Conservation (phyloP, 2,888 invertebrate genomes). For the Lithophane leautieri region DNA sequence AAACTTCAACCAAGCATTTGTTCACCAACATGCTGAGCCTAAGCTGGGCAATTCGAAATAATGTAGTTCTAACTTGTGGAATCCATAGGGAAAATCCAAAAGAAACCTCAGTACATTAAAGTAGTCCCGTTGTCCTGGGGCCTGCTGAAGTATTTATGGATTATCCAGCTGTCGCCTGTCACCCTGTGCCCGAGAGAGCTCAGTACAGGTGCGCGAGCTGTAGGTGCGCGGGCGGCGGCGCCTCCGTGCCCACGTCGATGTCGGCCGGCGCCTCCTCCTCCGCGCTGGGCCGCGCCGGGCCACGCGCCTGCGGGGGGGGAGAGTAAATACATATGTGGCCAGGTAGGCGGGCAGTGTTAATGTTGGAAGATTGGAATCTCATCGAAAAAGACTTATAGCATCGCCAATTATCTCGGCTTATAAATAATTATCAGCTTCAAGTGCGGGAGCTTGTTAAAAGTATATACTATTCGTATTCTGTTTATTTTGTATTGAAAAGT, state of each 20-base stretch:
- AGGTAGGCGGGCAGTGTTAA: background rate
- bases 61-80: background rate
- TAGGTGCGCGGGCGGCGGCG: slow-evolving; percentile 76
- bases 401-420: background rate
- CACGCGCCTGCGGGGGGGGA: slow-evolving; percentile 78
- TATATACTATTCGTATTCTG: background rate
- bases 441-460: background rate
- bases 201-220: slow-evolving; percentile 66
- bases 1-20: background rate
- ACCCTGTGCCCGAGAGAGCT: slow-evolving; percentile 20
- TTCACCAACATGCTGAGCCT: background rate
- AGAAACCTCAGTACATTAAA: background rate
- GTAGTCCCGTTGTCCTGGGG: too few relatives aligned
- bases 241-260: slow-evolving; percentile 89
- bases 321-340: too few relatives aligned
- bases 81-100: background rate
- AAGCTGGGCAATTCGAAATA: background rate
- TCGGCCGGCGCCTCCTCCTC: slow-evolving; percentile 84
- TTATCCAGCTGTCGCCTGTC: background rate
- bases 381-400: background rate
- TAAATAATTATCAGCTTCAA: background rate
- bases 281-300: slow-evolving; percentile 68
- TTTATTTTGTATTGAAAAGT: background rate
- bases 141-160: background rate
- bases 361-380: background rate